Evolutionary conservation across 2,797 vertebrate species (phyloP), one percentile per base, ranked within the genome.

Genomic region (Phaenicophaeus curvirostris): DNA sequence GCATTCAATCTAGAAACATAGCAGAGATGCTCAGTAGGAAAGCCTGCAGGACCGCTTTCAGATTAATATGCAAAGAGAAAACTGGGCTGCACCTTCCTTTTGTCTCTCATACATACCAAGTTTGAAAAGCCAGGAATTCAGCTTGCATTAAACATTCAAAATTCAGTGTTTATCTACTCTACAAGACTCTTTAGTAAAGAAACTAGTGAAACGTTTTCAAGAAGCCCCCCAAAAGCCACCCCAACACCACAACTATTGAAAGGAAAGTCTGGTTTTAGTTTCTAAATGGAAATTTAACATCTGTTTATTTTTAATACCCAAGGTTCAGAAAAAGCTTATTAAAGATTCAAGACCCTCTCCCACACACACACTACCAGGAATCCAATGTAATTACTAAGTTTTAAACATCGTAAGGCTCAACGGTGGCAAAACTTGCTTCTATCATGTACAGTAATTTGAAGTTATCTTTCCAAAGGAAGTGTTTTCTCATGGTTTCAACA

Each of bases 1-100:
- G 53, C 57, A 69, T 79, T 91, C 91, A 89, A 86, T 76, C 73
- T 76, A 89, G 66, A 81, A 92, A 86, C 13, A 6, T 0, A 78
- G 78, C 90, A 85, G 87, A 93, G 89, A 24, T 37, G 42, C 71
- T 83, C 73, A 85, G 73, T 30, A 78, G 66, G 42, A 89, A 92
- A 92, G 89, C 85, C 81, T 90, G 90, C 46, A 83, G 54, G 54
- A 90, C 90, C 53, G 53, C 88, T 78, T 94, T 69, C 58, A 73
- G 62, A 78, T 73, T 86, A 75, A 54, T 35, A 72, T 0, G 44
- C 31, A 31, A 33, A 61, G 48, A 44, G 31, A 55, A 91, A 81
- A 59, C 35, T 17, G 27, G 54, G 67, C 79, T 75, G 33, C 59
- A 78, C 57, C 55, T 84, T 90, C 51, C 67, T 15, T 91, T 54